phyloP scores from a whole-genome alignment of 2,888 invertebrate species.

The Cyrtodaria siliqua region DNA sequence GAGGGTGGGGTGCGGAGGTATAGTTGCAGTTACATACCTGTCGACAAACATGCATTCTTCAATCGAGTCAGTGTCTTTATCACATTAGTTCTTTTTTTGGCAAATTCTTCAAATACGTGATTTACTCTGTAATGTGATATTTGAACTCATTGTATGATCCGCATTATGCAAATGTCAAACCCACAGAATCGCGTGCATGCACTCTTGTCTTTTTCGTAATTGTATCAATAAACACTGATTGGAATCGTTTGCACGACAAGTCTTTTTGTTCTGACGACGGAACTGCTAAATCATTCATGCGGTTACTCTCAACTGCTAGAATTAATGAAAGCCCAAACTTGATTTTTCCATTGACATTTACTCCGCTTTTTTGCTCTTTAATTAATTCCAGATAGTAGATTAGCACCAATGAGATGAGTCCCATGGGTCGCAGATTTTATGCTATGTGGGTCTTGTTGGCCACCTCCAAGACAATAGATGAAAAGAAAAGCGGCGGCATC shows the following conservation, averaged over 20 bases:
- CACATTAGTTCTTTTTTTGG: too few relatives aligned
- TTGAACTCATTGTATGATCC: too few relatives aligned
- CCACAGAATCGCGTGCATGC: constrained; percentile 3
- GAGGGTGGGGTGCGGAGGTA: too few relatives aligned
- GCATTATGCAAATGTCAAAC: neutral
- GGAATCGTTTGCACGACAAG: constrained; percentile 15
- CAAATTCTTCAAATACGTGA: too few relatives aligned
- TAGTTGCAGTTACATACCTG: too few relatives aligned
- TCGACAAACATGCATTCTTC: too few relatives aligned
- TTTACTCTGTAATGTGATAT: too few relatives aligned
- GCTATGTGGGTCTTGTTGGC: constrained; percentile 46
- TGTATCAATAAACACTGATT: constrained; percentile 10
- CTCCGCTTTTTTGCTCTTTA: constrained; percentile 37
- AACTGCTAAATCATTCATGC: constrained; percentile 40
- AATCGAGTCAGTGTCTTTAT: too few relatives aligned
- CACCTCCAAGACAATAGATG: constrained; percentile 52
- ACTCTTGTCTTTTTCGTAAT: neutral
- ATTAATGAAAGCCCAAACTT: constrained; percentile 25
- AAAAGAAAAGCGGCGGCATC: constrained; percentile 30
- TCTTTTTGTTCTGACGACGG: neutral
- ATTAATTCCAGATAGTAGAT: constrained; percentile 53
- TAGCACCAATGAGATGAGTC: constrained; percentile 26
- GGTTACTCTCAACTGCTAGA: constrained; percentile 17
- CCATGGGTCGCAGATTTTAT: constrained; percentile 39
- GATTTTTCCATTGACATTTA: constrained; percentile 25